phyloP scores from a whole-genome alignment of 1,140 invertebrate genomes.

The Plutomurus gul region DNA sequence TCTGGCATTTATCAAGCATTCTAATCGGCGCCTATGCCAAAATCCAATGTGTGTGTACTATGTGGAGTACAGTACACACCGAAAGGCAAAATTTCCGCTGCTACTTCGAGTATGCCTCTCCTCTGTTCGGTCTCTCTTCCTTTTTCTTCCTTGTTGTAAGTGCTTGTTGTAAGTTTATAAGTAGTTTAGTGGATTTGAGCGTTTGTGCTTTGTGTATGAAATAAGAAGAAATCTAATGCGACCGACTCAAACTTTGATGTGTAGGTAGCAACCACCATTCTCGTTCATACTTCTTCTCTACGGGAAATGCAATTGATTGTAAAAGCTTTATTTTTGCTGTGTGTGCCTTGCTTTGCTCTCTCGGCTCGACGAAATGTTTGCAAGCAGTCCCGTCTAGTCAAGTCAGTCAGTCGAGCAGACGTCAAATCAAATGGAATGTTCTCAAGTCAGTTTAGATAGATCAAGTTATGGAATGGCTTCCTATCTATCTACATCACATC shows the following conservation, averaged over 20 bases:
- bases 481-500: not conserved
- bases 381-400: no score
- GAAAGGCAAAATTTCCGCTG: slow-evolving; percentile 29
- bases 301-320: no score
- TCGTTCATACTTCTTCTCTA: no score
- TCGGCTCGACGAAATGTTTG: not conserved
- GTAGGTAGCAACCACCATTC: no score
- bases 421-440: slow-evolving; percentile 23
- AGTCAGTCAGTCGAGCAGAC: not conserved
- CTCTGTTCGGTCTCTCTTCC: not conserved
- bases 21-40: slow-evolving; percentile 46
- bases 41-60: no score
- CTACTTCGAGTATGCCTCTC: not conserved
- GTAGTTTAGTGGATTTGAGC: no score
- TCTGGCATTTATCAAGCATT: slow-evolving; percentile 47
- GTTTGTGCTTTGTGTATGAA: no score
- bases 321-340: no score
- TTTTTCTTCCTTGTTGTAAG: not conserved
- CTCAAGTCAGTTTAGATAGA: slow-evolving; percentile 29
- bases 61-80: slow-evolving; percentile 20
- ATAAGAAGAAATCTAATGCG: not conserved
- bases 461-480: slow-evolving; percentile 34
- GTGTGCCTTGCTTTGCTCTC: not conserved
- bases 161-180: not conserved
- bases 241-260: not conserved